phyloP scores from a whole-genome alignment of 2,888 invertebrate genomes.

The Rugalucina vietnamica region DNA sequence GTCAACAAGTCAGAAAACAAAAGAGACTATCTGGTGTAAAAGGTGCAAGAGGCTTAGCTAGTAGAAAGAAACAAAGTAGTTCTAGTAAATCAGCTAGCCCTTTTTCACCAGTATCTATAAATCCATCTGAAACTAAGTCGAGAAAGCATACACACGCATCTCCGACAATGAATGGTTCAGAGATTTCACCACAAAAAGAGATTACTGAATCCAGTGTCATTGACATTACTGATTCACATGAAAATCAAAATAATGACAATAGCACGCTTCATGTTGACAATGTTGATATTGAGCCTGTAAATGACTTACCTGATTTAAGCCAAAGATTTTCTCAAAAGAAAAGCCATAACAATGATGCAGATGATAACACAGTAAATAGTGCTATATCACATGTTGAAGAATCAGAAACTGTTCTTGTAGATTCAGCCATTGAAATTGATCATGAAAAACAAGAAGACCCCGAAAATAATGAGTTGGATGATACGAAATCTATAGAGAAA shows the following conservation, averaged over 20 bases:
- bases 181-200: not conserved
- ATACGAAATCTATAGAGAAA: no score
- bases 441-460: not conserved
- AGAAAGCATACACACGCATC: not conserved
- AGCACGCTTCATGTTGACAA: not conserved
- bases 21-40: slow-evolving; percentile 23
- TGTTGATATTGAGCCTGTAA: not conserved
- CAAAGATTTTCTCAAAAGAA: not conserved
- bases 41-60: slow-evolving; percentile 48
- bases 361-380: not conserved
- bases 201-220: not conserved
- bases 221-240: not conserved
- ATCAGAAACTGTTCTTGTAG: not conserved
- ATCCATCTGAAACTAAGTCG: not conserved
- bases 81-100: not conserved
- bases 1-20: slow-evolving; percentile 12
- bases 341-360: not conserved
- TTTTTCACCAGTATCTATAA: not conserved
- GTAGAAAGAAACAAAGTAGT: slow-evolving; percentile 13
- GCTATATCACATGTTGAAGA: not conserved
- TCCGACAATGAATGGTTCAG: not conserved
- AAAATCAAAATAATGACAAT: not conserved
- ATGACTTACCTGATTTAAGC: not conserved
- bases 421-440: not conserved
- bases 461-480: not conserved